phyloP scores from a whole-genome alignment of 2,113 vertebrate species.

The Potamarius usumacintae region DNA sequence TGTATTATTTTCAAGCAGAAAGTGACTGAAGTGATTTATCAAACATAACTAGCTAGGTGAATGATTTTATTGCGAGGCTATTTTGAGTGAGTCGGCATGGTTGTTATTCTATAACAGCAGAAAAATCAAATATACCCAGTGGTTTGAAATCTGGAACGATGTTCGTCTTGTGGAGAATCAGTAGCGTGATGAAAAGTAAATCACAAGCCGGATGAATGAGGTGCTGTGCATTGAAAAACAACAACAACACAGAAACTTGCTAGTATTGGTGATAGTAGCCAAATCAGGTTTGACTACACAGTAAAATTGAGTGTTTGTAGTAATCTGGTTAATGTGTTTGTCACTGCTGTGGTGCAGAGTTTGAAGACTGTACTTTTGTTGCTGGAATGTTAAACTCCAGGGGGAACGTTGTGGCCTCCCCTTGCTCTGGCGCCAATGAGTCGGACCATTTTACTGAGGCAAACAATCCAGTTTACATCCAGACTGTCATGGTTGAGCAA shows the following conservation, averaged over 20 bases:
- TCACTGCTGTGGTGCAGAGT: not conserved
- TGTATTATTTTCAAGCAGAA: no score
- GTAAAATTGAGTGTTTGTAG: not conserved
- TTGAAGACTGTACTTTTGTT: conserved; percentile 9
- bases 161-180: not conserved
- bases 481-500: not conserved
- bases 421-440: not conserved
- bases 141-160: not conserved
- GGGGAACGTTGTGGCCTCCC: not conserved
- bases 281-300: not conserved
- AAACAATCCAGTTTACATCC: not conserved
- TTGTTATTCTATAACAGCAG: not conserved
- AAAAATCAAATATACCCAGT: not conserved
- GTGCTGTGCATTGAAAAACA: no score
- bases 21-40: not conserved
- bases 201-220: not conserved
- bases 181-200: not conserved
- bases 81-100: not conserved
- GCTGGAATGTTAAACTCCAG: not conserved
- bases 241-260: not conserved
- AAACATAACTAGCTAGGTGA: not conserved
- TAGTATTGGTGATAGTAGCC: not conserved
- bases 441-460: not conserved
- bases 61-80: not conserved
- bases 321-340: not conserved